Percentiles rank a stretch among this genome's conserved stretches.
Conservation (phyloP, 2,797 vertebrate species). For the Megalops cyprinoides region DNA sequence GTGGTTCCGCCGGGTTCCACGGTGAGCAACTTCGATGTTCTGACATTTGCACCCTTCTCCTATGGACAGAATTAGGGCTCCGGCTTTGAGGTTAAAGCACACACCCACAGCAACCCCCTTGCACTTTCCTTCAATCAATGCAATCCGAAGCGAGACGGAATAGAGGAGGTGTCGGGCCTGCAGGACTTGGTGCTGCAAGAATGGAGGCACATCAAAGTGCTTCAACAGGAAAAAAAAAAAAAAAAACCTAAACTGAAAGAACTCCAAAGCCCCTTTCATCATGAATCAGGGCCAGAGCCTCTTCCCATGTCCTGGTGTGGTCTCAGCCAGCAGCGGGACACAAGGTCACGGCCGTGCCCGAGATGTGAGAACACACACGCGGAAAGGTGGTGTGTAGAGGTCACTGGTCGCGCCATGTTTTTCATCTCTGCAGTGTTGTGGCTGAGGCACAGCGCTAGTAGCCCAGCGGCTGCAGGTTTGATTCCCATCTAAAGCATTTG, state of each 20-base stretch:
- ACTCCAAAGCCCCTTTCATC: constrained; percentile 29
- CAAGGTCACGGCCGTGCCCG: too few species aligned
- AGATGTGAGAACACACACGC: too few species aligned
- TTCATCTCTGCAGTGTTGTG: too few species aligned
- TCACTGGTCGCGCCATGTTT: too few species aligned
- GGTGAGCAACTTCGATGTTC: too few species aligned
- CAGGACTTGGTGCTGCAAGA: constrained; percentile 64
- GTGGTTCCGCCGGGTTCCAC: too few species aligned
- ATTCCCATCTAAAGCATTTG: too few species aligned
- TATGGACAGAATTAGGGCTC: not conserved
- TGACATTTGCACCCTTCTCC: too few species aligned
- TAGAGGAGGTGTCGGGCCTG: constrained; percentile 60
- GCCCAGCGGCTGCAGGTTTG: too few species aligned
- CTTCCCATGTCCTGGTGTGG: not conserved
- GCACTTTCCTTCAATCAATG: constrained; percentile 62
- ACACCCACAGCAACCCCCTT: constrained; percentile 2
- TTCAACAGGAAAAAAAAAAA: constrained; percentile 46
- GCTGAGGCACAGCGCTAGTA: too few species aligned
- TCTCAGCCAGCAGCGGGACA: too few species aligned
- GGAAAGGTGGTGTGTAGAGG: too few species aligned
- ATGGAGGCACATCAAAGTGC: constrained; percentile 57
- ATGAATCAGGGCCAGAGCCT: not conserved
- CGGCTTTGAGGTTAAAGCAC: not conserved
- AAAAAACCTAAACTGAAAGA: not conserved
- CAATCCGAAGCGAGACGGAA: constrained; percentile 52